A percentile compares a stretch with the other conserved stretches of the same genome.
Conservation (phyloP, 2,888 invertebrate genomes). For the Bellardia bayeri region DNA sequence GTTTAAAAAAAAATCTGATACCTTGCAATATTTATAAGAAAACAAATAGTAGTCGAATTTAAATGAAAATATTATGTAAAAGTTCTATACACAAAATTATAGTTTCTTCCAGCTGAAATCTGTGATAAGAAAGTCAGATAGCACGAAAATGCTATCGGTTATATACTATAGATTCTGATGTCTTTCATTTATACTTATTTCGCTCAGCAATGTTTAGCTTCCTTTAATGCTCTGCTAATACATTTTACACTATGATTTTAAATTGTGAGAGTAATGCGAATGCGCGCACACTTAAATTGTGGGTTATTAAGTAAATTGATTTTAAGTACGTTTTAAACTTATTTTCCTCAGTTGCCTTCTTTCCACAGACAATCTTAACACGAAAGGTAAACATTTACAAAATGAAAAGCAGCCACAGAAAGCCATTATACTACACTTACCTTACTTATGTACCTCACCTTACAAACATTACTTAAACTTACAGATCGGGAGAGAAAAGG, state of each 20-base stretch:
- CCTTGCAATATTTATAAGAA: too few relatives aligned
- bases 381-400: slow-evolving; percentile 70
- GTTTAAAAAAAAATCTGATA: not conserved
- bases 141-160: too few relatives aligned
- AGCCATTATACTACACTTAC: slow-evolving; percentile 32
- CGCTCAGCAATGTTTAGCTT: not conserved
- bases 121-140: too few relatives aligned
- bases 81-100: too few relatives aligned
- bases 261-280: slow-evolving; percentile 70
- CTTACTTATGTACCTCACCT: slow-evolving; percentile 28
- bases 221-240: slow-evolving; percentile 19
- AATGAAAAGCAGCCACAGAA: slow-evolving; percentile 12
- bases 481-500: slow-evolving; percentile 22
- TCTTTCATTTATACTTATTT: not conserved
- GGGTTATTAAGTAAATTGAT: slow-evolving; percentile 84
- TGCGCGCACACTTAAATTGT: slow-evolving; percentile 82
- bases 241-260: slow-evolving; percentile 31
- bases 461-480: slow-evolving; percentile 49
- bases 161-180: too few relatives aligned
- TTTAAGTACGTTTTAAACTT: slow-evolving; percentile 83
- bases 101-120: too few relatives aligned
- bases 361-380: slow-evolving; percentile 53
- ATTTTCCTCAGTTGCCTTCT: slow-evolving; percentile 74
- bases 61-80: too few relatives aligned
- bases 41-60: too few relatives aligned